Conservation (phyloP, 2,113 vertebrate species). For the Dicrurus megarhynchus region DNA sequence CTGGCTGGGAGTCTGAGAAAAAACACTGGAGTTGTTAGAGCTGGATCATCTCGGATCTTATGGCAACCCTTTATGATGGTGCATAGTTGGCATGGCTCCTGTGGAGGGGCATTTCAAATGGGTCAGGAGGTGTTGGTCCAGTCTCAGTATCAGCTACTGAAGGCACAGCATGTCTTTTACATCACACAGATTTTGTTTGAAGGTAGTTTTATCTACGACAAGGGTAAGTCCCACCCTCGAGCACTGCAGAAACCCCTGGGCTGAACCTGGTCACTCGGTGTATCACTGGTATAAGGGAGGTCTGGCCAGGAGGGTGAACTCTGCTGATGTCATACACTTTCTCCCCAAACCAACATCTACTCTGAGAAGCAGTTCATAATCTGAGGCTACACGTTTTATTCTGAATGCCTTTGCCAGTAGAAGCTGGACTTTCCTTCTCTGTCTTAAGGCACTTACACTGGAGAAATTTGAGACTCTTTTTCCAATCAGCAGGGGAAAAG, state of each 20-base stretch:
- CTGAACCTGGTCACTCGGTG: background rate
- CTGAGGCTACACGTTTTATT: background rate
- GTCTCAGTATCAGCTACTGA: background rate
- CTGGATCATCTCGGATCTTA: background rate
- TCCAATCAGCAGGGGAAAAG: background rate
- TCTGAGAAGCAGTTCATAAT: background rate
- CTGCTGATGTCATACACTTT: background rate
- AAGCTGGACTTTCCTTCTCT: background rate
- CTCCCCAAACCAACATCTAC: background rate
- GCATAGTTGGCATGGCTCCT: background rate
- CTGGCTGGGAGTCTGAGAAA: background rate
- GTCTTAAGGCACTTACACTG: background rate
- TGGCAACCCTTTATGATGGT: accelerated
- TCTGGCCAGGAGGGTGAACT: background rate
- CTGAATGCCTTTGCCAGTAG: background rate
- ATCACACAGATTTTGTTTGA: background rate
- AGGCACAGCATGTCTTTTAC: background rate
- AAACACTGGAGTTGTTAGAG: background rate
- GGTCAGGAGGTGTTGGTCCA: too few relatives aligned
- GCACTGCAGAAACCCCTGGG: background rate
- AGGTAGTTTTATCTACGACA: background rate
- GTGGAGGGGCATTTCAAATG: background rate
- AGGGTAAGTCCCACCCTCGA: background rate
- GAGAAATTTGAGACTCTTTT: background rate
- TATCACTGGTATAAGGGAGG: background rate